Percentiles rank a stretch among this genome's conserved stretches.
These are phyloP conservation scores for Trypoxylon attenuatum DNA, from an alignment of 2,888 invertebrate species.

Conservation along the genomic window DNA sequence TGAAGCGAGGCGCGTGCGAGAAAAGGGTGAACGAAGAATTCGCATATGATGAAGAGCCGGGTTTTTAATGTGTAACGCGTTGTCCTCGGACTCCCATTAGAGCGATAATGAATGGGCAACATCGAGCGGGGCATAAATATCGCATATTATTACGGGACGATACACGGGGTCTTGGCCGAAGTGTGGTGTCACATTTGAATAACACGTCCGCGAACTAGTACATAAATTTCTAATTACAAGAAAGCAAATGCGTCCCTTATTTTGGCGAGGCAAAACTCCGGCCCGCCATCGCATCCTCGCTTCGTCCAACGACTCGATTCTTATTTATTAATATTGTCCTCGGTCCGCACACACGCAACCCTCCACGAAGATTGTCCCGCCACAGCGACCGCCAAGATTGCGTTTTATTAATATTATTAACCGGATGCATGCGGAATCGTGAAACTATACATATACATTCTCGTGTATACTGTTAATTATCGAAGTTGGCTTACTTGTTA, in stretches of 20 bases:
- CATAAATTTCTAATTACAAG: conserved; percentile 74
- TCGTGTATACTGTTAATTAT: too few relatives aligned
- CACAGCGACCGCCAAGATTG: too few relatives aligned
- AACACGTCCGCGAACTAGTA: conserved; percentile 71
- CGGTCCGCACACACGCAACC: too few relatives aligned
- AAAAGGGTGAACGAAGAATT: conserved; percentile 1
- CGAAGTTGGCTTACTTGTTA: too few relatives aligned
- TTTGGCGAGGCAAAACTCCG: background rate
- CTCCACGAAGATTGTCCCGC: too few relatives aligned
- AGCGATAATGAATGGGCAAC: conserved; percentile 64
- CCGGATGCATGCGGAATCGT: too few relatives aligned
- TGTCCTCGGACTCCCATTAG: conserved; percentile 59
- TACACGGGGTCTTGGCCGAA: conserved; percentile 48
- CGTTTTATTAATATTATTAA: too few relatives aligned
- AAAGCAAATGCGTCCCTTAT: conserved; percentile 52
- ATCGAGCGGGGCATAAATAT: conserved; percentile 56
- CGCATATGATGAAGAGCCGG: conserved; percentile 5
- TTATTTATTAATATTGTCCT: too few relatives aligned
- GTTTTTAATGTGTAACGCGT: conserved; percentile 46
- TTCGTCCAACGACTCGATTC: conserved; percentile 20
- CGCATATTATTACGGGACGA: conserved; percentile 56
- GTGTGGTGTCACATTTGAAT: conserved; percentile 72
- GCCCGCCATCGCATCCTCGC: too few relatives aligned
- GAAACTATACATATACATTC: too few relatives aligned
- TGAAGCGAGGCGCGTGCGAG: background rate